A percentile compares a stretch with the other conserved stretches of the same genome.
Evolutionary conservation across 2,113 vertebrate species (phyloP).

Genomic region (Falcunculus frontatus): DNA sequence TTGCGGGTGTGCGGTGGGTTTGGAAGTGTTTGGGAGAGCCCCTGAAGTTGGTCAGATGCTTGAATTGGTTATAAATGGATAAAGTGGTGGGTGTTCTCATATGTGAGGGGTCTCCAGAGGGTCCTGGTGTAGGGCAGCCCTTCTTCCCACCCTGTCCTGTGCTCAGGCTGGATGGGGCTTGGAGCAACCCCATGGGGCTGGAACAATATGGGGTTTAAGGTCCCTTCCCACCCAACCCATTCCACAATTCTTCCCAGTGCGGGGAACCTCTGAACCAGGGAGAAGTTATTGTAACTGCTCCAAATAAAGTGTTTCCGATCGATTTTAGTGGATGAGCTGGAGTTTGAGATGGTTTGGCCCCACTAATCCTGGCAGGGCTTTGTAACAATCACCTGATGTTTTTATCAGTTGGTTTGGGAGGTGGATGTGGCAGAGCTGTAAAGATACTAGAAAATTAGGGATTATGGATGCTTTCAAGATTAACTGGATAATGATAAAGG

Average conservation of each 20-base stretch:
- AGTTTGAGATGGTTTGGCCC: not conserved
- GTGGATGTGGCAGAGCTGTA: not conserved
- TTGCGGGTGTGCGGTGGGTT: fast-evolving
- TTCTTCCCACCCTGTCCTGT: fast-evolving
- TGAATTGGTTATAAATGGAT: fast-evolving
- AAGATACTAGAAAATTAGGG: not conserved
- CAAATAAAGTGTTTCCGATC: fast-evolving
- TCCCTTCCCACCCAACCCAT: not conserved
- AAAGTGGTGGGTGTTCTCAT: fast-evolving
- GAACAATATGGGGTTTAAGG: not conserved
- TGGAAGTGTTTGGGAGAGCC: not conserved
- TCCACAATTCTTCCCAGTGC: not conserved
- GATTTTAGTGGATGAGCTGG: not conserved
- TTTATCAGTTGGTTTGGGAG: not conserved
- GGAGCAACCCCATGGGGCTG: not conserved
- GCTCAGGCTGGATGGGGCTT: not conserved
- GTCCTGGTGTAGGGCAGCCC: not conserved
- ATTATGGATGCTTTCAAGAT: not conserved
- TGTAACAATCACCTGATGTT: not conserved
- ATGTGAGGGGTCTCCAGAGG: fast-evolving
- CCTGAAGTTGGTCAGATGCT: fast-evolving
- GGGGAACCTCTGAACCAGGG: not conserved
- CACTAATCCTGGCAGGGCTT: not conserved
- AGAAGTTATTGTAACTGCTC: not conserved
- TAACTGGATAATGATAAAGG: not conserved